Conservation (phyloP, 1,140 invertebrate genomes). For the Gryon sp. region DNA sequence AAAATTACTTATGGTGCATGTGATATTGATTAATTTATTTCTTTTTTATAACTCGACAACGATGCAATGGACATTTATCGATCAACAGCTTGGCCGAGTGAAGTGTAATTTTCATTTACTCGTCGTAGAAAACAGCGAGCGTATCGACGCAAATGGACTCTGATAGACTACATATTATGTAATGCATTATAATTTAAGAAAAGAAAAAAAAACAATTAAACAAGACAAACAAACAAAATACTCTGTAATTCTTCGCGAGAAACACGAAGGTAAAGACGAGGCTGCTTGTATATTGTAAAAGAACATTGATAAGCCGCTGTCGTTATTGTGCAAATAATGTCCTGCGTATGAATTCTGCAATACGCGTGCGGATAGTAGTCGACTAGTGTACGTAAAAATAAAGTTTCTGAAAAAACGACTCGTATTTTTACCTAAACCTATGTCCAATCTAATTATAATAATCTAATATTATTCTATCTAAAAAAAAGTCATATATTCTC, state of each 20-base stretch:
- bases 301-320: constrained; percentile 61
- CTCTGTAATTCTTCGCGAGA: constrained; percentile 65
- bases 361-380: constrained; percentile 76
- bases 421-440: neutral
- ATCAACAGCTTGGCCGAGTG: constrained; percentile 5
- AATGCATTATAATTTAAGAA: constrained; percentile 73
- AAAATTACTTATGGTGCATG: constrained; percentile 41
- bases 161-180: constrained; percentile 74
- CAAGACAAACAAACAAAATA: constrained; percentile 67
- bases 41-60: constrained; percentile 51
- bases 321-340: constrained; percentile 69
- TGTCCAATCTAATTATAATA: too few species aligned
- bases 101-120: constrained; percentile 7
- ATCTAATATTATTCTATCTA: too few species aligned
- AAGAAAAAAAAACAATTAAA: constrained; percentile 38
- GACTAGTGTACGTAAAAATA: constrained; percentile 80
- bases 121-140: constrained; percentile 64
- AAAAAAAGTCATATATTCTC: too few species aligned
- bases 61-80: constrained; percentile 55
- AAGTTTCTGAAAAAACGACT: constrained; percentile 77
- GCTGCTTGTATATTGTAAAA: constrained; percentile 69
- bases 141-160: constrained; percentile 69
- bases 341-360: constrained; percentile 70
- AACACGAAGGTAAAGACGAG: constrained; percentile 52
- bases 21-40: constrained; percentile 60